These are phyloP conservation scores for Liopterus haemorrhoidalis DNA, from an alignment of 2,888 invertebrate genomes.

Conservation along the genomic window DNA sequence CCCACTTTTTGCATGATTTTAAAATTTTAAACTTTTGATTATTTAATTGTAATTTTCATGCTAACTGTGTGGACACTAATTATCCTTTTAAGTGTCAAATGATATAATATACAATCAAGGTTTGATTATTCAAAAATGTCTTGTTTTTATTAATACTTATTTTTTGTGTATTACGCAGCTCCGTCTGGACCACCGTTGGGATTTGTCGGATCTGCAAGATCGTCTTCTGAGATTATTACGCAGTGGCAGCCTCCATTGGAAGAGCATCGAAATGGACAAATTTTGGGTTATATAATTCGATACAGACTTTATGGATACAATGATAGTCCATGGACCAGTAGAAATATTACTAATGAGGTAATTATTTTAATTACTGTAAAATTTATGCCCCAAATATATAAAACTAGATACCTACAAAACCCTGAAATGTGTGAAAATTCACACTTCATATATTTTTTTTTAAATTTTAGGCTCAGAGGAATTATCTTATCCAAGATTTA, in stretches of 20 bases:
- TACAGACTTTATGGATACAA: constrained; percentile 89
- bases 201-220: constrained; percentile 89
- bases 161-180: constrained; percentile 58
- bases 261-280: constrained; percentile 91
- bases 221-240: constrained; percentile 91
- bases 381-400: background rate
- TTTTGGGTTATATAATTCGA: constrained; percentile 86
- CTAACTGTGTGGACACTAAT: too few relatives aligned
- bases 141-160: constrained; percentile 26
- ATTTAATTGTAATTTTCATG: constrained; percentile 4
- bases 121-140: constrained; percentile 2
- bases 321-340: constrained; percentile 84
- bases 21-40: constrained; percentile 1
- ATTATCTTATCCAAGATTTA: constrained; percentile 83
- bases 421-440: constrained; percentile 29
- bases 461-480: constrained; percentile 63
- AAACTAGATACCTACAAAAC: background rate
- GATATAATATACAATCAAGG: too few relatives aligned
- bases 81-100: too few relatives aligned
- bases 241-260: constrained; percentile 96
- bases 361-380: background rate
- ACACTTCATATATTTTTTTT: constrained; percentile 10
- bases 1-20: constrained; percentile 1
- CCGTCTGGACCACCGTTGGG: constrained; percentile 94
- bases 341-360: constrained; percentile 84